phyloP scores from a whole-genome alignment of 1,140 invertebrate genomes.

The Chionoecetes opilio region DNA sequence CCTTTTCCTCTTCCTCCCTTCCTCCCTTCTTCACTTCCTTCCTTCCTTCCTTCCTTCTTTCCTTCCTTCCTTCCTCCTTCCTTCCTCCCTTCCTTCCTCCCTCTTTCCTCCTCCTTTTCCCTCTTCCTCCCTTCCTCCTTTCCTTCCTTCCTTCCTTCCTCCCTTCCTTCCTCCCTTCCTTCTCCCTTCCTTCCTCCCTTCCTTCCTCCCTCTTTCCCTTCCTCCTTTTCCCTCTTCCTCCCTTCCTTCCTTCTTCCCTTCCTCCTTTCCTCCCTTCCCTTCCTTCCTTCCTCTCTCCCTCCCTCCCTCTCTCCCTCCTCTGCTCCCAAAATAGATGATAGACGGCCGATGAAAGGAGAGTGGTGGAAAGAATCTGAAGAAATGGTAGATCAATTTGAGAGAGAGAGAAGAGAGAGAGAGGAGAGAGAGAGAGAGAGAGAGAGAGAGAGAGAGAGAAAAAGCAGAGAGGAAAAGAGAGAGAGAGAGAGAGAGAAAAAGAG shows the following conservation, averaged over 20 bases:
- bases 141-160: neutral
- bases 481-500: constrained; percentile 5
- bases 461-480: neutral
- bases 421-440: constrained; percentile 27
- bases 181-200: neutral
- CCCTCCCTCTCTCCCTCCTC: neutral
- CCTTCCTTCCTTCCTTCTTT: no score
- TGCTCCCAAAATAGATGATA: neutral
- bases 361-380: neutral
- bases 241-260: neutral
- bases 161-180: neutral
- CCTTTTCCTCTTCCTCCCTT: neutral
- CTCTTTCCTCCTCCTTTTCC: neutral
- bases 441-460: neutral
- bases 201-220: neutral
- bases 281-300: neutral
- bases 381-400: neutral
- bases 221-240: neutral
- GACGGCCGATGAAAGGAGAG: neutral
- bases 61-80: neutral
- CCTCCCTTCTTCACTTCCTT: neutral
- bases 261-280: neutral
- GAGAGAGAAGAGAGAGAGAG: constrained; percentile 14
- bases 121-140: neutral
- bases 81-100: neutral